phyloP scores from a whole-genome alignment of 2,888 invertebrate genomes.

The Slavum lentiscoides region DNA sequence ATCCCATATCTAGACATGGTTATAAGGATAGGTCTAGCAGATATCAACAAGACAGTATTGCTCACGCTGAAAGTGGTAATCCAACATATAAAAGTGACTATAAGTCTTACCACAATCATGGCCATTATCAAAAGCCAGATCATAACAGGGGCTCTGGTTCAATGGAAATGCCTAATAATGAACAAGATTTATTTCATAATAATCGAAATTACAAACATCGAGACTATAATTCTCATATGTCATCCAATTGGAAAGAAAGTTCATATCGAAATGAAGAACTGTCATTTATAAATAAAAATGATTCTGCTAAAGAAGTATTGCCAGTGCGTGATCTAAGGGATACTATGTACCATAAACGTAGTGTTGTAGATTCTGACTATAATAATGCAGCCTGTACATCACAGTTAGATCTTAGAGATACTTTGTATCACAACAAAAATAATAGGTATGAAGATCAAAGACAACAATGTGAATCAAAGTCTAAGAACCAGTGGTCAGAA shows the following conservation, averaged over 20 bases:
- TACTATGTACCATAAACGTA: conserved; percentile 23
- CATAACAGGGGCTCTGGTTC: background rate
- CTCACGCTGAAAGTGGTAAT: background rate
- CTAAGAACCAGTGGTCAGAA: conserved; percentile 13
- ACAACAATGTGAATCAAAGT: conserved; percentile 6
- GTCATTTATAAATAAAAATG: background rate
- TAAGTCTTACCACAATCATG: background rate
- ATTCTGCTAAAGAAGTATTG: background rate
- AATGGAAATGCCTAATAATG: background rate
- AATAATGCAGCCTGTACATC: conserved; percentile 10
- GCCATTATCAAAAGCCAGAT: conserved; percentile 1
- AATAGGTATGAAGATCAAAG: conserved; percentile 13
- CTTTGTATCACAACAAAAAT: conserved; percentile 13
- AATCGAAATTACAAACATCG: conserved; percentile 24
- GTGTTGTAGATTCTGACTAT: background rate
- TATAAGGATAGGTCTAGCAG: background rate
- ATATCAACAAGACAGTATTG: background rate
- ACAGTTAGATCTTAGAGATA: conserved; percentile 32
- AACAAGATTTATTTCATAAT: conserved; percentile 7
- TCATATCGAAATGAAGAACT: conserved; percentile 12
- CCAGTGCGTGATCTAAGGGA: conserved; percentile 34
- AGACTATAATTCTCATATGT: background rate
- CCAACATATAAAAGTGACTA: background rate
- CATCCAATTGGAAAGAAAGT: conserved; percentile 9
- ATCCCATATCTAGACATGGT: background rate